Conservation (phyloP, 2,113 vertebrate genomes). For the Reinhardtius hippoglossoides region DNA sequence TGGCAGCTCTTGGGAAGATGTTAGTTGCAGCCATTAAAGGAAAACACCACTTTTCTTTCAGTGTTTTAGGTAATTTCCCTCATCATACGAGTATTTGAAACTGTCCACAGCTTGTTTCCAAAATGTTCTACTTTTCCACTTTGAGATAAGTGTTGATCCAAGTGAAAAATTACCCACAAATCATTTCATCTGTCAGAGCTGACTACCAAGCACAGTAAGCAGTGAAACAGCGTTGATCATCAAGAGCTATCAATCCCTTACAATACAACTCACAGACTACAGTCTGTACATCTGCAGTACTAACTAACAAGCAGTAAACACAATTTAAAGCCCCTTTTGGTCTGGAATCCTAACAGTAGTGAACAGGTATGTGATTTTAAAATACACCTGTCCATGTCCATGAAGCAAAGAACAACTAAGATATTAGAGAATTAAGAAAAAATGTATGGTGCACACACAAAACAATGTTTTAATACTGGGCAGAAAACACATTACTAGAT, state of each 20-base stretch:
- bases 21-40: constrained; percentile 72
- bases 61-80: background rate
- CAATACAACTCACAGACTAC: background rate
- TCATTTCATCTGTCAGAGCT: background rate
- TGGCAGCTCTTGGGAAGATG: constrained; percentile 67
- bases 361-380: background rate
- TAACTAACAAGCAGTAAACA: background rate
- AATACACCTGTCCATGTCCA: background rate
- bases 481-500: background rate
- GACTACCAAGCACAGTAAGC: background rate
- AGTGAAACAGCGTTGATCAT: background rate
- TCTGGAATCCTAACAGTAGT: background rate
- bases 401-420: background rate
- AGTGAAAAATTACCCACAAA: background rate
- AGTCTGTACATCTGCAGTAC: background rate
- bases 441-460: background rate
- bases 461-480: background rate
- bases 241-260: background rate
- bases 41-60: constrained; percentile 28
- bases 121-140: background rate
- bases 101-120: background rate
- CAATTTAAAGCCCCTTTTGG: background rate
- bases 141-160: background rate
- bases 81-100: background rate
- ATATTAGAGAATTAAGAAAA: too few relatives aligned